Conservation (phyloP, 2,888 invertebrate genomes). For the Xestobium rufovillosum region DNA sequence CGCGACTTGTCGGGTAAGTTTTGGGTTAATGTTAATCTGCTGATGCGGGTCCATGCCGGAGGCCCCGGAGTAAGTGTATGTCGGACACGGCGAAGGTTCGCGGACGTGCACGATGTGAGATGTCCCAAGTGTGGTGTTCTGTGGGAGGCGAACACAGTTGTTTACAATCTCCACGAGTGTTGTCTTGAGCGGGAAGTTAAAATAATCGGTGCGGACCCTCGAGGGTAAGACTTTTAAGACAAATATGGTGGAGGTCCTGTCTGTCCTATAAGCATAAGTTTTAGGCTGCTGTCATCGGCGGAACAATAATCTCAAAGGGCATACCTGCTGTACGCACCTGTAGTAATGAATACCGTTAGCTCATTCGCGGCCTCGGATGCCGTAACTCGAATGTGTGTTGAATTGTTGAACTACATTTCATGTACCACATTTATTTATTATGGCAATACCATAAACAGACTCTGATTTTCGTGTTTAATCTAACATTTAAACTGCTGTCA, state of each 20-base stretch:
- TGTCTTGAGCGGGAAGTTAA: conserved; percentile 24
- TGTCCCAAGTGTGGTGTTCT: conserved; percentile 39
- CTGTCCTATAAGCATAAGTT: background rate
- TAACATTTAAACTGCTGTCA: conserved; percentile 5
- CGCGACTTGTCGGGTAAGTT: conserved; percentile 29
- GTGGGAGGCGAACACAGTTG: conserved; percentile 40
- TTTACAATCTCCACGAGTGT: conserved; percentile 38
- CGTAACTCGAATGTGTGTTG: conserved; percentile 20
- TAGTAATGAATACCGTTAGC: conserved; percentile 26
- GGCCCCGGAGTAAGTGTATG: conserved; percentile 15
- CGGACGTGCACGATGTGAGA: conserved; percentile 40
- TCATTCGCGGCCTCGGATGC: conserved; percentile 25
- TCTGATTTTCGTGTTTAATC: background rate
- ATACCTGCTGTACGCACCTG: conserved; percentile 6
- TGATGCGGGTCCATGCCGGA: conserved; percentile 22
- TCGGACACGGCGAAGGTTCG: conserved; percentile 32
- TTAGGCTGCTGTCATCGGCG: too few relatives aligned
- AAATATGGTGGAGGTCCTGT: background rate
- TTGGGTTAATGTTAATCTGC: conserved; percentile 23
- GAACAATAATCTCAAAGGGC: background rate
- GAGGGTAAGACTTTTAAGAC: conserved; percentile 29
- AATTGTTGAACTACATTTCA: conserved; percentile 28
- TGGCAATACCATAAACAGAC: conserved; percentile 1
- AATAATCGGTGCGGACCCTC: conserved; percentile 32
- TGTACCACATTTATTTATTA: conserved; percentile 3